These are phyloP conservation scores for Eupsilia transversa DNA, from an alignment of 2,888 invertebrate genomes.

Conservation along the genomic window DNA sequence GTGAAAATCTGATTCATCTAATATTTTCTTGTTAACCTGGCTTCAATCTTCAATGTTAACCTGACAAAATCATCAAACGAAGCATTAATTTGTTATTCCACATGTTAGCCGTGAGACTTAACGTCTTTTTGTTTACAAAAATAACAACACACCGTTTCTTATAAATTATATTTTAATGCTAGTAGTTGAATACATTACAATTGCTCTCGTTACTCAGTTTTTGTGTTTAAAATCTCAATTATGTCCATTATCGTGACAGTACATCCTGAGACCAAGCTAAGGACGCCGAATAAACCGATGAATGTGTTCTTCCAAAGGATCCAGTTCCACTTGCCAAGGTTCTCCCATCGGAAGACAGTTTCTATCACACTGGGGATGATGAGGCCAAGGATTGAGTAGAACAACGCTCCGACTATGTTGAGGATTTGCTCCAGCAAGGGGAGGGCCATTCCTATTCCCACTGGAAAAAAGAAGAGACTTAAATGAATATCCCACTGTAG, in stretches of 20 bases:
- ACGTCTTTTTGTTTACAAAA: constrained; percentile 6
- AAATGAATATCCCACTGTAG: neutral
- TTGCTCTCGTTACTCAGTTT: constrained; percentile 53
- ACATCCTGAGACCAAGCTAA: constrained; percentile 92
- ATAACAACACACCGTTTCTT: constrained; percentile 26
- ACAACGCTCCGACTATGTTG: constrained; percentile 88
- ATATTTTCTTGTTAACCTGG: constrained; percentile 9
- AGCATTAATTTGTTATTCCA: constrained; percentile 10
- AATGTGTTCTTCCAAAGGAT: constrained; percentile 92
- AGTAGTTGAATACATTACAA: constrained; percentile 31
- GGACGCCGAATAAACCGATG: constrained; percentile 91
- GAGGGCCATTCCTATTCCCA: constrained; percentile 86
- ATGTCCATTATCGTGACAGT: constrained; percentile 86
- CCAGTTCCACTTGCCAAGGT: constrained; percentile 93
- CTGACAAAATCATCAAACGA: constrained; percentile 1
- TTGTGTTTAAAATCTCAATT: constrained; percentile 75
- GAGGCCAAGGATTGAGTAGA: constrained; percentile 93
- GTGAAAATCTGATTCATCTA: neutral
- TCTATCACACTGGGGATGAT: constrained; percentile 94
- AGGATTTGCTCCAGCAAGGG: constrained; percentile 88
- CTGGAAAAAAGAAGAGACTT: constrained; percentile 71
- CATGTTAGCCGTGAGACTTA: neutral
- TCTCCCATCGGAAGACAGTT: constrained; percentile 93
- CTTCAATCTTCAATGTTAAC: neutral
- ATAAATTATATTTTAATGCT: constrained; percentile 52